These are phyloP conservation scores for Ciona savignyi DNA, from an alignment of 23 tunicate genomes.

Conservation along the genomic window DNA sequence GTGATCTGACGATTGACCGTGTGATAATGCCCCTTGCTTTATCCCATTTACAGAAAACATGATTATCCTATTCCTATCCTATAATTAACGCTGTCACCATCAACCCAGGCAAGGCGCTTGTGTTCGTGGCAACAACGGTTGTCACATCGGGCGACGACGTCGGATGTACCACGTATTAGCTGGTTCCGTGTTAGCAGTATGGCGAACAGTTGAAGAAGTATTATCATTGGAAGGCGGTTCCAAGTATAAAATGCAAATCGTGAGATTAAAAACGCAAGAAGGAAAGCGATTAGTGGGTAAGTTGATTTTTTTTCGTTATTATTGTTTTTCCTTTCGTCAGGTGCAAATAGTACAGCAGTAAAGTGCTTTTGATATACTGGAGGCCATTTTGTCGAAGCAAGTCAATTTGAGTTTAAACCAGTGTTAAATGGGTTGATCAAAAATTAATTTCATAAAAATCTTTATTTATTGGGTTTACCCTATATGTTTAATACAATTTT, in stretches of 20 bases:
- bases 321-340: too few species aligned
- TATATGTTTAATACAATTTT: too few species aligned
- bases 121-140: constrained; percentile 12
- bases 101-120: constrained; percentile 66
- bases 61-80: not conserved
- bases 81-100: not conserved
- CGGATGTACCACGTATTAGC: constrained; percentile 59
- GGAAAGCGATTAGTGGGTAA: constrained; percentile 59
- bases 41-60: not conserved
- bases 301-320: constrained; percentile 17
- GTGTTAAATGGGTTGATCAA: too few species aligned
- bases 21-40: too few species aligned
- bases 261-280: constrained; percentile 43
- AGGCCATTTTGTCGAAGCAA: too few species aligned
- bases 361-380: too few species aligned
- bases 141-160: constrained; percentile 57
- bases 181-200: constrained; percentile 72
- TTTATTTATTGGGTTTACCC: too few species aligned
- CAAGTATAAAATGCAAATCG: constrained; percentile 68
- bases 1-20: too few species aligned
- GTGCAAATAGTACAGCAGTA: too few species aligned
- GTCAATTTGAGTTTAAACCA: too few species aligned
- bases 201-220: constrained; percentile 52
- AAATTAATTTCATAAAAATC: too few species aligned
- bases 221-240: constrained; percentile 24